Base-by-base conservation (phyloP, 2,888 invertebrate genomes). In the Panzeria rudis region DNA sequence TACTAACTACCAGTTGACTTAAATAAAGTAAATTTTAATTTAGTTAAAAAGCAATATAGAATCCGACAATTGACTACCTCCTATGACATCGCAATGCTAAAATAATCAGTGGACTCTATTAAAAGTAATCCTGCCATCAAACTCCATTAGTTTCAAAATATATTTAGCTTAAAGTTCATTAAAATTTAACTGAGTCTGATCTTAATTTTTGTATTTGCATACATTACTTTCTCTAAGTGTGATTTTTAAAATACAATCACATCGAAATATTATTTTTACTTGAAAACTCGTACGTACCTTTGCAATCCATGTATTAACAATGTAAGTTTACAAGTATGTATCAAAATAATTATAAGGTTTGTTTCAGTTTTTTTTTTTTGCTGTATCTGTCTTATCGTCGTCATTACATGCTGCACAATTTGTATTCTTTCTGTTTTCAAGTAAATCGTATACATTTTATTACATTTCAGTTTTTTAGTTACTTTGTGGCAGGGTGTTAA, bases 401-500 rank as follows among this genome's bases (percentile, higher is more conserved):
- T n/a, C 64, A 41, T 47, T 59, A 56, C 32, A 66, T 47, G 56
- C 32, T 44, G 32, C 35, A 66, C 62, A 69, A 62, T 41, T 81
- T 59, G 50, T 81, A 59, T 38, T 68, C 38, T 61, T 77, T 8
- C 35, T 44, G 29, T 29, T 20, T 13, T 7, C 11, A 47, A 29
- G 15, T 13, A 52, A 38, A 23, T 71, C 11, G 61, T 23, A 20
- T 76, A 35, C 61, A 52, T 69, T 69, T 75, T 17, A 59, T 20
- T 72, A 7, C 59, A 54, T 54, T 77, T 68, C 29, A 59, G 44
- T 50, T 76, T 38, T 66, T 54, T 25, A 41, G 64, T 72, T 50
- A 25, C 29, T 77, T 61, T 59, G 41, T 66, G 13, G 52, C 72
- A 68, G 72, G 84, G 84, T 84, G 84, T 81, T 81, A 73, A 81